These are phyloP conservation scores for Aphrophora alni DNA, from an alignment of 2,888 invertebrate genomes.

Conservation along the genomic window DNA sequence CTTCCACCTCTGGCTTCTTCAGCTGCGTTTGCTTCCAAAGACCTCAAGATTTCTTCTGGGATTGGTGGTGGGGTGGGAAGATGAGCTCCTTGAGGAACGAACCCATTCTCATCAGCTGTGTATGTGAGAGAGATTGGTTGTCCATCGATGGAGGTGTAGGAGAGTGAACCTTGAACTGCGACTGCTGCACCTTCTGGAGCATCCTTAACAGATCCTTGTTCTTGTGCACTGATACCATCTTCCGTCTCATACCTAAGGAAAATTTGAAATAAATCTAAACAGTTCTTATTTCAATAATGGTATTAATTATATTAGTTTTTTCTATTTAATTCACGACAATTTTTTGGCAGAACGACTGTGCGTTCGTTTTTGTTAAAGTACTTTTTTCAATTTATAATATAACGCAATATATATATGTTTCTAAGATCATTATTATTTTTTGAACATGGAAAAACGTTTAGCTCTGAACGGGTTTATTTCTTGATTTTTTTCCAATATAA, in stretches of 20 bases:
- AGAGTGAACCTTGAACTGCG: slow-evolving; percentile 69
- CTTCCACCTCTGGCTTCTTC: slow-evolving; percentile 62
- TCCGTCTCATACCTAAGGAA: slow-evolving; percentile 71
- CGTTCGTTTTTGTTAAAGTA: too few species aligned
- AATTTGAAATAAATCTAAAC: not conserved
- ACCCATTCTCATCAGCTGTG: slow-evolving; percentile 73
- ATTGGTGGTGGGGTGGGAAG: slow-evolving; percentile 57
- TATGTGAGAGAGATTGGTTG: slow-evolving; percentile 64
- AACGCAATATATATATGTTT: too few species aligned
- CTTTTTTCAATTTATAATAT: too few species aligned
- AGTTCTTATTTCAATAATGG: too few species aligned
- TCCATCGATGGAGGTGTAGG: slow-evolving; percentile 78
- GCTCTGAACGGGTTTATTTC: too few species aligned
- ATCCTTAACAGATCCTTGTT: slow-evolving; percentile 74
- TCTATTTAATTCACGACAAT: too few species aligned
- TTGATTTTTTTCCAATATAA: too few species aligned
- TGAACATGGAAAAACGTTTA: too few species aligned
- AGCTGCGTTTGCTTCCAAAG: slow-evolving; percentile 59
- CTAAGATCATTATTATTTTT: too few species aligned
- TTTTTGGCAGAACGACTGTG: too few species aligned
- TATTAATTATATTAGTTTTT: too few species aligned
- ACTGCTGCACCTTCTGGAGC: slow-evolving; percentile 60
- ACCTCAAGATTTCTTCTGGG: slow-evolving; percentile 56
- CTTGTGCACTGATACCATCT: slow-evolving; percentile 75
- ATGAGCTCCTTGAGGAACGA: slow-evolving; percentile 65